A percentile compares a stretch with the other conserved stretches of the same genome.
These are phyloP conservation scores for Dufourea novaeangliae DNA, from an alignment of 1,140 invertebrate genomes.

Conservation along the genomic window DNA sequence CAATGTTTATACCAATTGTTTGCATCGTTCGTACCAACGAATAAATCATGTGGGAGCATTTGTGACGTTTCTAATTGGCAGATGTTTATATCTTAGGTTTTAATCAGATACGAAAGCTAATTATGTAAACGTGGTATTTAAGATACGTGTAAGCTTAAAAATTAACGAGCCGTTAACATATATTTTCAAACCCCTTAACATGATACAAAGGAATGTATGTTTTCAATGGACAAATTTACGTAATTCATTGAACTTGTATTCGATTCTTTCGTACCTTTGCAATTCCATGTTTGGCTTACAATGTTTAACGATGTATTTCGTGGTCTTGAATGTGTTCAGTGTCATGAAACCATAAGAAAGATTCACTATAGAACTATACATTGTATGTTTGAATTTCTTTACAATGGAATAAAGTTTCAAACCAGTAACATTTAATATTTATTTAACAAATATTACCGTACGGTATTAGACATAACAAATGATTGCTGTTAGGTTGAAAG, in stretches of 20 bases:
- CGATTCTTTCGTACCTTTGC: slow-evolving; percentile 9
- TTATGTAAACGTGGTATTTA: background rate
- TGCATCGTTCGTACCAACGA: background rate
- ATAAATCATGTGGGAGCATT: background rate
- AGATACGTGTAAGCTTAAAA: slow-evolving; percentile 1
- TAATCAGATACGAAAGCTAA: slow-evolving; percentile 4
- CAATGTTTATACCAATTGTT: background rate
- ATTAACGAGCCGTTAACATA: background rate
- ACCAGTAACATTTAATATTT: slow-evolving; percentile 66
- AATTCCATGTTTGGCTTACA: slow-evolving; percentile 31
- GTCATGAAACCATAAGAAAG: slow-evolving; percentile 5
- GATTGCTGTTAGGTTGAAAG: slow-evolving; percentile 39
- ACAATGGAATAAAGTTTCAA: slow-evolving; percentile 54
- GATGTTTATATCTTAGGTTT: slow-evolving; percentile 5
- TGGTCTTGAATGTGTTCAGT: slow-evolving; percentile 2
- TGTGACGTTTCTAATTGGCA: slow-evolving; percentile 7
- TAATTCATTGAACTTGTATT: background rate
- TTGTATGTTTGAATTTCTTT: slow-evolving; percentile 21
- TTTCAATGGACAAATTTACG: background rate
- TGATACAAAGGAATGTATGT: slow-evolving; percentile 24
- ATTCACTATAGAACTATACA: slow-evolving; percentile 31
- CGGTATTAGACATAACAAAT: slow-evolving; percentile 57
- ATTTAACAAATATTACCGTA: slow-evolving; percentile 60
- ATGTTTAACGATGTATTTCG: background rate
- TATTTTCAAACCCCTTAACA: slow-evolving; percentile 1